Conservation (phyloP, 1,140 invertebrate species). For the Mylabris phalerata region DNA sequence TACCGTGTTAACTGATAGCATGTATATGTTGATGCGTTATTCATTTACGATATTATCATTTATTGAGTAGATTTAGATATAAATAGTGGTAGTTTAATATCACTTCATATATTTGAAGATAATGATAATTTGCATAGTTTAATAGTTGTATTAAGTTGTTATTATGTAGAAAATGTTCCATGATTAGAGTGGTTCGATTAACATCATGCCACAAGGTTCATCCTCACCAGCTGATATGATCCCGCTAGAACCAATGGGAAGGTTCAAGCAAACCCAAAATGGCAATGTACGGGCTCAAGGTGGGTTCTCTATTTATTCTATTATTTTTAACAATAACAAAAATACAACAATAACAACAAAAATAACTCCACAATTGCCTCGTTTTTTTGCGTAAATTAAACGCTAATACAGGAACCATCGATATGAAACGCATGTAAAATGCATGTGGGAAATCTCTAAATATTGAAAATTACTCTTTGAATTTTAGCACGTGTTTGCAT, state of each 20-base stretch:
- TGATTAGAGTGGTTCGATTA: conserved; percentile 12
- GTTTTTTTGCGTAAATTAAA: background rate
- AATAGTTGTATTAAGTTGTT: conserved; percentile 9
- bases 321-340: background rate
- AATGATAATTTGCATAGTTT: conserved; percentile 12
- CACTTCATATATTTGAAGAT: conserved; percentile 4
- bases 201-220: conserved; percentile 23
- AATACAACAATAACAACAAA: background rate
- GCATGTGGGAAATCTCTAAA: no score
- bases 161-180: conserved; percentile 13
- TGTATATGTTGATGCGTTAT: conserved; percentile 9
- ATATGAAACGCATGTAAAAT: no score
- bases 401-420: no score
- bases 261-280: conserved; percentile 38
- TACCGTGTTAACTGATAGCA: conserved; percentile 10
- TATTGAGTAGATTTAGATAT: no score
- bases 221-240: conserved; percentile 29
- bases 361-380: conserved; percentile 19
- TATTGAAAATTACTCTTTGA: background rate
- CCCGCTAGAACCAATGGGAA: conserved; percentile 37
- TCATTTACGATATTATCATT: conserved; percentile 8
- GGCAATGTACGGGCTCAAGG: conserved; percentile 35
- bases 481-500: conserved; percentile 13
- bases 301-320: conserved; percentile 23
- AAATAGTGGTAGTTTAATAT: conserved; percentile 8